Evolutionary conservation across 2,113 vertebrate species (phyloP), one percentile per base, ranked within the genome.

Genomic region (Mustela lutreola): DNA sequence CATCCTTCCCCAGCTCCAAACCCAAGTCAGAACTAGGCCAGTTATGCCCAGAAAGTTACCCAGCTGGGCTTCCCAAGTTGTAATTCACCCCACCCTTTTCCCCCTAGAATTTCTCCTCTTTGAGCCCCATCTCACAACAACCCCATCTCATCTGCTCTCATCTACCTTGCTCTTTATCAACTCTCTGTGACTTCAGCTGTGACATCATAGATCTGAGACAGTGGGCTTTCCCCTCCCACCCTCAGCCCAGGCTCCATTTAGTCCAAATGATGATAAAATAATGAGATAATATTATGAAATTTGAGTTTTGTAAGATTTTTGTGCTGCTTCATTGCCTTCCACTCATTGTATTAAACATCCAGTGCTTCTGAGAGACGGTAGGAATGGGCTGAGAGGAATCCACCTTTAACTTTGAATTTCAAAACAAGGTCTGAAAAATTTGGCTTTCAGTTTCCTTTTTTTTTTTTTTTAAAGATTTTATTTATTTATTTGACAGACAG

Each of bases 181-280:
- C 16, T 63, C 89, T 98, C 95, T 97, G 82, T 98, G 97, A 98
- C 95, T 42, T 98, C 96, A 97, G 67, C 89, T 84, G 26, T 96
- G 97, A 98, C 79, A 36, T 98, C 98, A 98, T 5, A 98, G 65
- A 65, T 22, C 33, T 79, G 15, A 50, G 48, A 83, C 26, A 75
- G 33, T 58, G 15, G 22, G 4, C 39, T 60, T 0, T 45, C 50
- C 7, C 10, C 18, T 80, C 33, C 62, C 14, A 63, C 31, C 24
- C 39, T 83, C 62, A 92, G 31, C 36, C 11, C 31, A 58, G n/a
- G 2, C 26, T 78, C 50, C 28, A 63, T 45, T 91, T 3, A 11
- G 50, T 79, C n/a, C 28, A 78, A 67, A 56, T 48, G 36, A 91
- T 83, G 48, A 56, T 75, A 90, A 82, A 89, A 89, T 45, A 65